Conservation (phyloP, 2,888 invertebrate genomes). For the Pollenia griseotomentosa region DNA sequence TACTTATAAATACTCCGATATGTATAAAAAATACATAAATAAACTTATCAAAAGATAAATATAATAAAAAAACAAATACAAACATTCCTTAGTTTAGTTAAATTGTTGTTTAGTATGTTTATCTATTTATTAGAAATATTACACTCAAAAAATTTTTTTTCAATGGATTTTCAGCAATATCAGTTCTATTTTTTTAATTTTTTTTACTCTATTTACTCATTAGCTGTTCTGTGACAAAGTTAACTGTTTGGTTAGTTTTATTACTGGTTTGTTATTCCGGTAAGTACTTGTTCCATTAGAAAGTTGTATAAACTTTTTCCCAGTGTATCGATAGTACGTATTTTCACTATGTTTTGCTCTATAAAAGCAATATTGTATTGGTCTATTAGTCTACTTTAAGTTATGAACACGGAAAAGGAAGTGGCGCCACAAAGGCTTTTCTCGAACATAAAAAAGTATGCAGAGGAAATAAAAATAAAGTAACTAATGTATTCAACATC, state of each 20-base stretch:
- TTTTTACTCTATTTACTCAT: too few species aligned
- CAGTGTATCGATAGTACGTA: not conserved
- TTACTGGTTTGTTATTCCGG: too few species aligned
- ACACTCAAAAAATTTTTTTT: slow-evolving; percentile 17
- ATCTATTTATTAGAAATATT: slow-evolving; percentile 39
- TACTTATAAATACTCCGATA: not conserved
- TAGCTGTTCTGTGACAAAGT: too few species aligned
- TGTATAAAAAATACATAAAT: not conserved
- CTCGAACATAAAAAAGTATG: slow-evolving; percentile 12
- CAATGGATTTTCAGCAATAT: not conserved
- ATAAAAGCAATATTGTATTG: slow-evolving; percentile 6
- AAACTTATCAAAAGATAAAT: slow-evolving; percentile 23
- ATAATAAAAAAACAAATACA: slow-evolving; percentile 42
- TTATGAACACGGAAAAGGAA: slow-evolving; percentile 55
- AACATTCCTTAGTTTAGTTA: slow-evolving; percentile 37
- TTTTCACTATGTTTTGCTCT: not conserved
- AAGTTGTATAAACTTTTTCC: not conserved
- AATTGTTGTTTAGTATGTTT: slow-evolving; percentile 37
- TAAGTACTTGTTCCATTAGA: too few species aligned
- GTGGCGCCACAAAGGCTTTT: slow-evolving; percentile 65
- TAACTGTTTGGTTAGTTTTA: too few species aligned
- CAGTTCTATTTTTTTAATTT: too few species aligned
- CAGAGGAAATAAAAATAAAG: slow-evolving; percentile 49
- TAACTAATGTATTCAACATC: slow-evolving; percentile 57
- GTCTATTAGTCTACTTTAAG: slow-evolving; percentile 44